Conservation (phyloP, 2,113 vertebrate species). For the Sclerurus mexicanus region DNA sequence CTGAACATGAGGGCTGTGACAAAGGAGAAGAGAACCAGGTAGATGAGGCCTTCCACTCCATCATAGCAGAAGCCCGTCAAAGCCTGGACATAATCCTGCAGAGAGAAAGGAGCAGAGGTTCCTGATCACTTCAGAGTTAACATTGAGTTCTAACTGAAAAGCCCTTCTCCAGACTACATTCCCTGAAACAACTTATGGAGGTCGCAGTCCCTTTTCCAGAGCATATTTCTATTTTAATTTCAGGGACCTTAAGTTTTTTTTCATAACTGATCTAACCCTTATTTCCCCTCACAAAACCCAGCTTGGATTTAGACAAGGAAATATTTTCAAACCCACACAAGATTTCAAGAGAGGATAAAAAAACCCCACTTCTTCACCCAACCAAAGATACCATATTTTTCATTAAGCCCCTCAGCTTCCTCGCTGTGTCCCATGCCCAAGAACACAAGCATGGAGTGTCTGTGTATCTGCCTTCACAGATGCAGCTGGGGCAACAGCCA, state of each 20-base stretch:
- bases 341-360: not conserved
- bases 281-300: not conserved
- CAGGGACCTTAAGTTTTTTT: not conserved
- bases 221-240: not conserved
- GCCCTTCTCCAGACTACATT: not conserved
- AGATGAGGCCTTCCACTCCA: slow-evolving; percentile 95
- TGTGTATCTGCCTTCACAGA: not conserved
- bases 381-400: not conserved
- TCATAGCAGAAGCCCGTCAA: slow-evolving; percentile 95
- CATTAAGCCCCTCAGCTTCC: not conserved
- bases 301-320: not conserved
- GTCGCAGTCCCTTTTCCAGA: not conserved
- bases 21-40: slow-evolving; percentile 95
- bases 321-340: not conserved
- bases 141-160: not conserved
- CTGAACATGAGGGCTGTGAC: slow-evolving; percentile 98
- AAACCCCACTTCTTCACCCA: not conserved
- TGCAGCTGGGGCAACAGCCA: not conserved
- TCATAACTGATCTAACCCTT: not conserved
- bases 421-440: not conserved
- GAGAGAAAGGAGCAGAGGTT: not conserved
- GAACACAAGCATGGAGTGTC: not conserved
- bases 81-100: slow-evolving; percentile 92
- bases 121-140: not conserved
- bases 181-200: not conserved